Conservation (phyloP, 1,140 invertebrate genomes). For the Drosophila elegans region DNA sequence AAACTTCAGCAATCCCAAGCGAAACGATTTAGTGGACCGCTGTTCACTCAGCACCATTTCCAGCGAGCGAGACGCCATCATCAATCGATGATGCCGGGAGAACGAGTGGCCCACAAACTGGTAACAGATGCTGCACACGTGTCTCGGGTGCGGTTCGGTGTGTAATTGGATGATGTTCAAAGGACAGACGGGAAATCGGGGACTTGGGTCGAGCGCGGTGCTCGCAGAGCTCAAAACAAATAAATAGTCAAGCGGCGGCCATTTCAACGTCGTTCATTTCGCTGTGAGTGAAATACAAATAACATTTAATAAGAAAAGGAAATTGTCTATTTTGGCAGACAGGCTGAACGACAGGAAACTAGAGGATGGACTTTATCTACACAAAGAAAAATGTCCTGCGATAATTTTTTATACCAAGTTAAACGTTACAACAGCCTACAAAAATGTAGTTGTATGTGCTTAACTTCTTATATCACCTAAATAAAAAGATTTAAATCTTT, state of each 20-base stretch:
- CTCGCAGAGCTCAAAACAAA: conserved; percentile 59
- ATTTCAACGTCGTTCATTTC: conserved; percentile 35
- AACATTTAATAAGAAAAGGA: conserved; percentile 82
- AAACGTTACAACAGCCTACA: too few relatives aligned
- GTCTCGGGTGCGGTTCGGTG: conserved; percentile 63
- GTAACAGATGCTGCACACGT: conserved; percentile 82
- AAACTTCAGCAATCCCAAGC: conserved; percentile 61
- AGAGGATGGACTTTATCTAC: conserved; percentile 42
- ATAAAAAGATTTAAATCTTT: too few relatives aligned
- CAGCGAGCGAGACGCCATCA: conserved; percentile 37
- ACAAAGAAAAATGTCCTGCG: background rate
- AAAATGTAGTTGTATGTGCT: too few relatives aligned
- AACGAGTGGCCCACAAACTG: conserved; percentile 56
- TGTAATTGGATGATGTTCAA: conserved; percentile 77
- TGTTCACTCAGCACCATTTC: conserved; percentile 14
- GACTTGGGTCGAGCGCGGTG: background rate
- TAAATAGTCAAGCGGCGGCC: conserved; percentile 73
- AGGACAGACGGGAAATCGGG: conserved; percentile 5
- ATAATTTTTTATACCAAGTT: too few relatives aligned
- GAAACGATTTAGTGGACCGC: conserved; percentile 43
- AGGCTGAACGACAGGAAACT: conserved; percentile 19
- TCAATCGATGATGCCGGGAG: conserved; percentile 52
- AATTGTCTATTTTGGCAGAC: conserved; percentile 76
- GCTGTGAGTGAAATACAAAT: conserved; percentile 81
- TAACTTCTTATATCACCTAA: too few relatives aligned